A percentile compares a stretch with the other conserved stretches of the same genome.
phyloP scores from a whole-genome alignment of 2,113 vertebrate species.

The Elgaria multicarinata region DNA sequence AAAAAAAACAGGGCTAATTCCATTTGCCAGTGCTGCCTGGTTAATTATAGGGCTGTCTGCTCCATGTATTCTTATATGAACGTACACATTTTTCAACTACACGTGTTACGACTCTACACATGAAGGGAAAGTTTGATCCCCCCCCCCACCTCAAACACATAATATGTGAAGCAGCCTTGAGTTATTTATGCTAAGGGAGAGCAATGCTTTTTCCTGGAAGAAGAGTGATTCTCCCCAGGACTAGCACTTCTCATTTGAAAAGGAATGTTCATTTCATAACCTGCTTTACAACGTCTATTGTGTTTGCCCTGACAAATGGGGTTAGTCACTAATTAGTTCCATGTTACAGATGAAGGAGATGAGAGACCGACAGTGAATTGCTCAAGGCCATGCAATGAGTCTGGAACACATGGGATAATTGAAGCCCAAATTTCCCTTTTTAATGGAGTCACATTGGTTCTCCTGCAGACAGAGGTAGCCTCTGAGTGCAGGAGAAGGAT shows the following conservation, averaged over 20 bases:
- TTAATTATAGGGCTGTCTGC: background rate
- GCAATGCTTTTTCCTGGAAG: background rate
- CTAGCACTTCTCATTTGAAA: background rate
- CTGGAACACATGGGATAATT: background rate
- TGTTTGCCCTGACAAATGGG: background rate
- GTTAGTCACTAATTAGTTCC: background rate
- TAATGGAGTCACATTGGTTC: too few species aligned
- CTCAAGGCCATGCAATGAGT: background rate
- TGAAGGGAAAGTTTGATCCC: background rate
- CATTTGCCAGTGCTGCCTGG: background rate
- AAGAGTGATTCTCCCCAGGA: background rate
- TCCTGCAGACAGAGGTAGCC: background rate
- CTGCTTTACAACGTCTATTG: background rate
- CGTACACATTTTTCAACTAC: background rate
- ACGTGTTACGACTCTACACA: background rate
- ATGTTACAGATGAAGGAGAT: background rate
- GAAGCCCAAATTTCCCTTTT: background rate
- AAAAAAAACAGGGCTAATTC: background rate
- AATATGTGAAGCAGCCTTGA: background rate
- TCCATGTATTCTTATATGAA: background rate
- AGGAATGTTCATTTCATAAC: background rate
- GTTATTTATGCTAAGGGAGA: background rate
- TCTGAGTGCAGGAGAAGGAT: too few species aligned
- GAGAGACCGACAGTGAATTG: background rate
- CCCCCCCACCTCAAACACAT: background rate